A percentile compares a stretch with the other conserved stretches of the same genome.
Conservation (phyloP, 1,140 invertebrate genomes). For the Drosophila ambigua region DNA sequence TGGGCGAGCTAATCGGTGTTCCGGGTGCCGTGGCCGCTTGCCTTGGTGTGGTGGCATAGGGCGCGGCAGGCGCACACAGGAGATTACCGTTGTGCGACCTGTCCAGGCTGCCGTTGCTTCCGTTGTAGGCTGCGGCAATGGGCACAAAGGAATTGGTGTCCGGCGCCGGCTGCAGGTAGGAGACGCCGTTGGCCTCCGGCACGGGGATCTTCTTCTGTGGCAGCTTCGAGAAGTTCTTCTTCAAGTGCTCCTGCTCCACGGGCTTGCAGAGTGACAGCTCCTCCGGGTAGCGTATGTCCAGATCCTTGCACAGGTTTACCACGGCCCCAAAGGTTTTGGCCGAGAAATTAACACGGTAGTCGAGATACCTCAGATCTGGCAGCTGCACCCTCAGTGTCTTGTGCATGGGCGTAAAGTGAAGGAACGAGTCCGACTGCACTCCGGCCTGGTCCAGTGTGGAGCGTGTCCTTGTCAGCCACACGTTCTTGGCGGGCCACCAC, state of each 20-base stretch:
- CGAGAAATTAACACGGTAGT: slow-evolving; percentile 98
- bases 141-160: slow-evolving; percentile 96
- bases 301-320: slow-evolving; percentile 96
- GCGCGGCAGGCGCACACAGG: slow-evolving; percentile 62
- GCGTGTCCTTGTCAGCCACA: slow-evolving; percentile 96
- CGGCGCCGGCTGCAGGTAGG: slow-evolving; percentile 85
- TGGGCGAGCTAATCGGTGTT: slow-evolving; percentile 88
- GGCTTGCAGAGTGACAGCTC: slow-evolving; percentile 97
- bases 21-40: slow-evolving; percentile 87
- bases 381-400: slow-evolving; percentile 95
- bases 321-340: slow-evolving; percentile 98
- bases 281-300: slow-evolving; percentile 98
- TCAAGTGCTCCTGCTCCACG: slow-evolving; percentile 92
- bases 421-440: slow-evolving; percentile 96
- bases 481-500: slow-evolving; percentile 98
- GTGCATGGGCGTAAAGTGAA: slow-evolving; percentile 99
- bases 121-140: slow-evolving; percentile 86
- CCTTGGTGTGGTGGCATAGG: slow-evolving; percentile 85
- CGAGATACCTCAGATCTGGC: slow-evolving; percentile 96
- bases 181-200: slow-evolving; percentile 75
- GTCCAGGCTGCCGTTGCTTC: slow-evolving; percentile 90
- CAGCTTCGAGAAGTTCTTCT: slow-evolving; percentile 93
- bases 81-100: slow-evolving; percentile 84
- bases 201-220: slow-evolving; percentile 86
- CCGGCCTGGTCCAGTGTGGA: slow-evolving; percentile 99